Conservation (phyloP, 2,888 invertebrate species). For the Linnaemya tessellans region DNA sequence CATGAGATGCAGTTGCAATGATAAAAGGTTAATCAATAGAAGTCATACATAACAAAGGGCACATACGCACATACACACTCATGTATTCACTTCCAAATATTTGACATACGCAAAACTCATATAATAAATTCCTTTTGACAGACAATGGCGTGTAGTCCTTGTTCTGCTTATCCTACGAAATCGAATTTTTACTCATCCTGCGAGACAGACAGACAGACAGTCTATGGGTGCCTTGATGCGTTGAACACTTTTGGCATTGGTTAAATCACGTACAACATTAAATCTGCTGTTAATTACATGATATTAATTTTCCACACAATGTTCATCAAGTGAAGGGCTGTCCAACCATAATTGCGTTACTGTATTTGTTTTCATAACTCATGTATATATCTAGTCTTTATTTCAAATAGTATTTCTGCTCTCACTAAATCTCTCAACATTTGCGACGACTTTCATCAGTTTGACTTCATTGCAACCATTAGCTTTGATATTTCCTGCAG, state of each 20-base stretch:
- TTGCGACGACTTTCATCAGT: no score
- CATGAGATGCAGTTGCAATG: constrained; percentile 37
- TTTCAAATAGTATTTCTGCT: no score
- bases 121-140: constrained; percentile 41
- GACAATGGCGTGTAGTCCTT: constrained; percentile 36
- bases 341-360: neutral
- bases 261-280: constrained; percentile 79
- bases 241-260: constrained; percentile 61
- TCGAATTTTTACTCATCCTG: constrained; percentile 73
- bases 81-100: constrained; percentile 33
- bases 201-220: constrained; percentile 3
- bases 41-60: constrained; percentile 18
- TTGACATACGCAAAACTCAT: constrained; percentile 53
- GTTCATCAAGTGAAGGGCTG: constrained; percentile 42
- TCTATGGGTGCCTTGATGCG: constrained; percentile 26
- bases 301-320: constrained; percentile 81
- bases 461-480: no score
- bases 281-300: constrained; percentile 82
- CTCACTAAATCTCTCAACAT: no score
- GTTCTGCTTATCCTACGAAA: constrained; percentile 15
- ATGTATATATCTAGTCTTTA: no score
- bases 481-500: no score
- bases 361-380: neutral
- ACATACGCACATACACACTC: neutral
- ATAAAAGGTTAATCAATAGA: constrained; percentile 38